Conservation (phyloP, 2,888 invertebrate species). For the Lepidocyrtinus sp. region DNA sequence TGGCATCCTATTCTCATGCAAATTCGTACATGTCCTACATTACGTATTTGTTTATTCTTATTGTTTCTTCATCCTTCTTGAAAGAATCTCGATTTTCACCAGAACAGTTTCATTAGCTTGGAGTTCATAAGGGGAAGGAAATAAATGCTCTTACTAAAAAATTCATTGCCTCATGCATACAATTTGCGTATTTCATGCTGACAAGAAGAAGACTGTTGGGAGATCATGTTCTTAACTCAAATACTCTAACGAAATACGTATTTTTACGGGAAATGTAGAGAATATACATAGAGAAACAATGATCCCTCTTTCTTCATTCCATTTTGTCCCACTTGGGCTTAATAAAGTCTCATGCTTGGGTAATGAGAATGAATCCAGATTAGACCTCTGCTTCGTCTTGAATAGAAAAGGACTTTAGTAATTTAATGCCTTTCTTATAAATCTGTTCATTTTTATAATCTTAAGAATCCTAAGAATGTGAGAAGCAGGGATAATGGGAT, state of each 20-base stretch:
- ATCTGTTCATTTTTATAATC: not conserved
- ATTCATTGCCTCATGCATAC: constrained; percentile 48
- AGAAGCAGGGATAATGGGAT: not conserved
- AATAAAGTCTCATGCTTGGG: constrained; percentile 2
- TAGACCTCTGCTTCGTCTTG: not conserved
- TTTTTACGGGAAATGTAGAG: too few relatives aligned
- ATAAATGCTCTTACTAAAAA: not conserved
- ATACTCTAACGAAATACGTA: too few relatives aligned
- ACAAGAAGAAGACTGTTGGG: constrained; percentile 76
- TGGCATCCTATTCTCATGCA: not conserved
- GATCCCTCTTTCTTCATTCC: not conserved
- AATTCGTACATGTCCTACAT: not conserved
- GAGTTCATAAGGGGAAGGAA: not conserved
- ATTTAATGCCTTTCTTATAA: constrained; percentile 22
- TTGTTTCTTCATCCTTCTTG: not conserved
- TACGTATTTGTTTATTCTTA: not conserved
- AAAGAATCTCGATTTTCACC: not conserved
- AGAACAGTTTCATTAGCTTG: not conserved
- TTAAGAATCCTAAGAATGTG: not conserved
- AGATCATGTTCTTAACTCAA: constrained; percentile 72
- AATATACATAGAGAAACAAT: not conserved
- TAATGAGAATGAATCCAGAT: constrained; percentile 17
- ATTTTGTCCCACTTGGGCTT: not conserved
- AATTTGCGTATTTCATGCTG: constrained; percentile 56
- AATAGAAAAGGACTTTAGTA: not conserved